phyloP scores from a whole-genome alignment of 2,797 vertebrate species.

The Coracias cyanogaster region DNA sequence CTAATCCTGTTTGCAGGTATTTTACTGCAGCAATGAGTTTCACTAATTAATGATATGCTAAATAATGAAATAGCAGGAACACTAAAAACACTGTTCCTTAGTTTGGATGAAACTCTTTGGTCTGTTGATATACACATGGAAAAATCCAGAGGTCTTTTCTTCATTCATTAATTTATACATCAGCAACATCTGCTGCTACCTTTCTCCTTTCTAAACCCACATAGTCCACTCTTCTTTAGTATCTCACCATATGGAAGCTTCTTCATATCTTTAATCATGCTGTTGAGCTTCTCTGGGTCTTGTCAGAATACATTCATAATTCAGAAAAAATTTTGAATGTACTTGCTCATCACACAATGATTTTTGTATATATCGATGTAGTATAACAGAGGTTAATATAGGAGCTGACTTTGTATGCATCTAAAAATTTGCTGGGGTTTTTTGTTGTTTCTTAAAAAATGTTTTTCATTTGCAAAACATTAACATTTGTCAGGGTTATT shows the following conservation, averaged over 20 bases:
- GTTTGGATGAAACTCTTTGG: background rate
- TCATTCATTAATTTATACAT: constrained; percentile 20
- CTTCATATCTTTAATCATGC: constrained; percentile 44
- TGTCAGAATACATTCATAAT: constrained; percentile 26
- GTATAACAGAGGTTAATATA: constrained; percentile 17
- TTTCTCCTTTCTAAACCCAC: background rate
- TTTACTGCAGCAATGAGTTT: constrained; percentile 54
- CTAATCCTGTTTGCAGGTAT: constrained; percentile 42
- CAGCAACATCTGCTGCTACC: constrained; percentile 39
- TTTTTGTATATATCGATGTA: background rate
- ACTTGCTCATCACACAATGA: background rate
- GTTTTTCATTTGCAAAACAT: constrained; percentile 78
- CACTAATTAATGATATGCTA: constrained; percentile 48
- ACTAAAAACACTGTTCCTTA: background rate
- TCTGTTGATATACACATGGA: background rate
- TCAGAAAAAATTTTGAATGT: background rate
- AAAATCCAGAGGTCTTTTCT: constrained; percentile 2
- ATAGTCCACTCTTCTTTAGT: background rate
- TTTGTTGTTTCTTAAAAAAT: constrained; percentile 66
- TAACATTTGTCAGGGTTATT: constrained; percentile 79
- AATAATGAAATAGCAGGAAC: background rate
- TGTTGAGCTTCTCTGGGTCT: constrained; percentile 23
- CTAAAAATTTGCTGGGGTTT: background rate
- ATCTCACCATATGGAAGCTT: constrained; percentile 29
- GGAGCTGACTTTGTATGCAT: background rate